Evolutionary conservation across 2,797 vertebrate species (phyloP), one percentile per base, ranked within the genome.

Genomic region (Darevskia nairensis): DNA sequence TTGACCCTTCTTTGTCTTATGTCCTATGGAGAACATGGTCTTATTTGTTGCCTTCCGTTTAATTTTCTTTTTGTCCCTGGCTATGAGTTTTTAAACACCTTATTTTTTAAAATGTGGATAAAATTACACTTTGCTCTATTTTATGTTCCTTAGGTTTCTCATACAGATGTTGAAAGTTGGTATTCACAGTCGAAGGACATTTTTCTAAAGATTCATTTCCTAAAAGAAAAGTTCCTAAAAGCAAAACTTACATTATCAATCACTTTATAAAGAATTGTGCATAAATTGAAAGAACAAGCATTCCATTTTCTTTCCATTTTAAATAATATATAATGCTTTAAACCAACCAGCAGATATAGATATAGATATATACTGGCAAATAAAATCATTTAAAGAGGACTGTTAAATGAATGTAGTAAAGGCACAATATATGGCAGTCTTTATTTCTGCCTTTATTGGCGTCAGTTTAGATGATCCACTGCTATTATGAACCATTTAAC

Each of bases 301-400:
- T 41, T 80, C 59, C 32, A 69, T 78, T 90, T 83, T 84, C 55
- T 66, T 84, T 35, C 32, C 59, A 32, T 39, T 50, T 80, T 25
- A 84, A 61, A 84, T 79, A 84, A 79, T 59, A 64, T 35, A 59
- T 29, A 80, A 39, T 69, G n/a, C 29, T 84, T 32, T 76, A 76
- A 89, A 80, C 35, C 41, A 86, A 44, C 66, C 77, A 64, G 64
- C 39, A 72, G 50, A 15, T 55, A 55, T 55, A 15, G 50, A 55
- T 55, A 44, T 44, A 55, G 0, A 55, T 64, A 84, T 85, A 64
- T 72, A 82, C 6, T 76, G 29, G 59, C 76, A 87, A 84, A 80
- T 66, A 84, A 90, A 80, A 90, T 19, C 32, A 80, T 74, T 80
- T 87, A 41, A 8, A n/a, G 59, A 84, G 69, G 86, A 32, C 29